A percentile compares a stretch with the other conserved stretches of the same genome.
Conservation (phyloP, 2,888 invertebrate genomes). For the Dioctria rufipes region DNA sequence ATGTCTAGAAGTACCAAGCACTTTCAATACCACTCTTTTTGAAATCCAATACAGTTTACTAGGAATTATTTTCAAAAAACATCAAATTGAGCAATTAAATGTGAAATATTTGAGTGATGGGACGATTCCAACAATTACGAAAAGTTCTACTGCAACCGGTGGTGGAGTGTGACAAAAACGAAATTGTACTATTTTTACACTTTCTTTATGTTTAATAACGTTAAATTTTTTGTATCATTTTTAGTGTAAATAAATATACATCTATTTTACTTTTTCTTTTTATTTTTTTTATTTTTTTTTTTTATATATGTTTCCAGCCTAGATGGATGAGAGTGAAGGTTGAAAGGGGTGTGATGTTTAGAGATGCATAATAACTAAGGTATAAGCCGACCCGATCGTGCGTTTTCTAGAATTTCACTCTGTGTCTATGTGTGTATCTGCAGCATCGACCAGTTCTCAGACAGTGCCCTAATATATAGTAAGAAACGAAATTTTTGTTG, state of each 20-base stretch:
- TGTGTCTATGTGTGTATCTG: too few species aligned
- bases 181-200: background rate
- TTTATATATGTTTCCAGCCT: too few species aligned
- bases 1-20: slow-evolving; percentile 67
- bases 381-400: too few species aligned
- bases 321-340: too few species aligned
- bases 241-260: background rate
- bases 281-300: too few species aligned
- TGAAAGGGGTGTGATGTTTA: too few species aligned
- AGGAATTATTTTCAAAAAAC: slow-evolving; percentile 68
- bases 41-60: slow-evolving; percentile 67
- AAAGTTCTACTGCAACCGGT: background rate
- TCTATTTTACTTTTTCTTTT: background rate
- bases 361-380: too few species aligned
- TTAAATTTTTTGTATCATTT: background rate
- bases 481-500: too few species aligned
- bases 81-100: slow-evolving; percentile 68
- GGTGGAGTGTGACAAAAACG: slow-evolving; percentile 7
- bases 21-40: slow-evolving; percentile 64
- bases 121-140: slow-evolving; percentile 67
- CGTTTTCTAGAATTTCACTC: too few species aligned
- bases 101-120: slow-evolving; percentile 67
- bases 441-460: too few species aligned
- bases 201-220: background rate
- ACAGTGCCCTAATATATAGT: too few species aligned